These are phyloP conservation scores for Orgyia antiqua DNA, from an alignment of 2,888 invertebrate species.

Conservation along the genomic window DNA sequence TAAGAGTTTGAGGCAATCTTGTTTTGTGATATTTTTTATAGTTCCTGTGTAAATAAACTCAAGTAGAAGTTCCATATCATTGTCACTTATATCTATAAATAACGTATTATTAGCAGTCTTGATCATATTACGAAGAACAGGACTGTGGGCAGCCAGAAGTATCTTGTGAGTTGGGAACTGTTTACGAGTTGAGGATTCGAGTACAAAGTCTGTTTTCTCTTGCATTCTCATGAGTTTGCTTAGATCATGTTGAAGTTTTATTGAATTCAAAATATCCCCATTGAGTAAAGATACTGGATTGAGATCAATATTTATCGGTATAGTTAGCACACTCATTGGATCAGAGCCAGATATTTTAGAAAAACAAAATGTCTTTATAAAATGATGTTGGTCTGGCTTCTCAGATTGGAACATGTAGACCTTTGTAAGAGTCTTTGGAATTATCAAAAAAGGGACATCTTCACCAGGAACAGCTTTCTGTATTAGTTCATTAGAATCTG, in stretches of 20 bases:
- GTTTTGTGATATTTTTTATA: constrained; percentile 40
- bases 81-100: constrained; percentile 41
- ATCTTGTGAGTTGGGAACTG: constrained; percentile 50
- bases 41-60: constrained; percentile 57
- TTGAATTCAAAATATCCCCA: constrained; percentile 34
- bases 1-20: constrained; percentile 42
- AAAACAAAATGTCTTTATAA: constrained; percentile 48
- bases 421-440: constrained; percentile 27
- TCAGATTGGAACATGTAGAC: constrained; percentile 34
- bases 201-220: constrained; percentile 44
- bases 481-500: constrained; percentile 28
- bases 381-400: constrained; percentile 39
- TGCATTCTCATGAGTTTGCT: constrained; percentile 34
- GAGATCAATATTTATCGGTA: constrained; percentile 43
- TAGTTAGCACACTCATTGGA: constrained; percentile 31
- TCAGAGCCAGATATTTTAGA: constrained; percentile 25
- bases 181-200: constrained; percentile 40
- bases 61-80: constrained; percentile 48
- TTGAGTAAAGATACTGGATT: constrained; percentile 36
- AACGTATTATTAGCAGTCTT: constrained; percentile 17
- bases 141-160: constrained; percentile 51
- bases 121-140: constrained; percentile 39
- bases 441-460: constrained; percentile 17
- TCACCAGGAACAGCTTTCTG: constrained; percentile 11
- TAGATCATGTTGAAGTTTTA: constrained; percentile 48